Percentiles rank a stretch among this genome's conserved stretches.
phyloP scores from a whole-genome alignment of 35 echinoderm and acorn worm genomes.

The Ophioderma brevispina region DNA sequence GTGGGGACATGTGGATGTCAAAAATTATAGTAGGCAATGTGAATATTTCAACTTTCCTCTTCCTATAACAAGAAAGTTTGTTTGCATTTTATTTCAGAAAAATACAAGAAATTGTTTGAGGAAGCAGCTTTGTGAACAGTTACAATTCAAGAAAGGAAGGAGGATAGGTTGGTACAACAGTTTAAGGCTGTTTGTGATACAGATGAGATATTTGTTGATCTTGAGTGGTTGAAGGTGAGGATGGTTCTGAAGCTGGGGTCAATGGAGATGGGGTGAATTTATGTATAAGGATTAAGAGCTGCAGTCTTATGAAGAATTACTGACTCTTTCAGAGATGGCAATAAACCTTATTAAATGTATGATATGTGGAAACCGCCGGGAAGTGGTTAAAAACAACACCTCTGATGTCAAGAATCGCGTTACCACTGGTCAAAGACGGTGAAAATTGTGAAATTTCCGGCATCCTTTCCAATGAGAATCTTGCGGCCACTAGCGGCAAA shows the following conservation, averaged over 20 bases:
- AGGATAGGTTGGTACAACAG: not conserved
- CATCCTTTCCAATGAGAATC: too few relatives aligned
- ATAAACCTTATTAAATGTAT: too few relatives aligned
- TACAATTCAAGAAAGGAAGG: not conserved
- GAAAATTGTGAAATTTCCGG: too few relatives aligned
- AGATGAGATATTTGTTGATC: not conserved
- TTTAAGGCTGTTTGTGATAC: not conserved
- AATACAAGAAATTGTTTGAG: not conserved
- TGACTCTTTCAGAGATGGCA: not conserved
- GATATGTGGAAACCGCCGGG: slow-evolving; percentile 6
- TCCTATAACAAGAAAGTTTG: too few relatives aligned
- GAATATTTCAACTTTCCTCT: too few relatives aligned
- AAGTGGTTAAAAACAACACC: too few relatives aligned
- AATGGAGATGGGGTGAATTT: too few relatives aligned
- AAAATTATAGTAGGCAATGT: too few relatives aligned
- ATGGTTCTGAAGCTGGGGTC: too few relatives aligned
- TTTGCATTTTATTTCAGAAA: too few relatives aligned
- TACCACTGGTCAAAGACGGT: not conserved
- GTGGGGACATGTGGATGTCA: too few relatives aligned
- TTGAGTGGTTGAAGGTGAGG: not conserved
- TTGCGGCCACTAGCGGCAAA: not conserved
- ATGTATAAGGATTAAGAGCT: not conserved
- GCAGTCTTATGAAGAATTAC: not conserved
- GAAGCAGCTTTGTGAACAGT: too few relatives aligned
- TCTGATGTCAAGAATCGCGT: slow-evolving; percentile 3